A percentile compares a stretch with the other conserved stretches of the same genome.
These are phyloP conservation scores for Aldabrachelys gigantea DNA, from an alignment of 2,113 vertebrate species.

Conservation along the genomic window DNA sequence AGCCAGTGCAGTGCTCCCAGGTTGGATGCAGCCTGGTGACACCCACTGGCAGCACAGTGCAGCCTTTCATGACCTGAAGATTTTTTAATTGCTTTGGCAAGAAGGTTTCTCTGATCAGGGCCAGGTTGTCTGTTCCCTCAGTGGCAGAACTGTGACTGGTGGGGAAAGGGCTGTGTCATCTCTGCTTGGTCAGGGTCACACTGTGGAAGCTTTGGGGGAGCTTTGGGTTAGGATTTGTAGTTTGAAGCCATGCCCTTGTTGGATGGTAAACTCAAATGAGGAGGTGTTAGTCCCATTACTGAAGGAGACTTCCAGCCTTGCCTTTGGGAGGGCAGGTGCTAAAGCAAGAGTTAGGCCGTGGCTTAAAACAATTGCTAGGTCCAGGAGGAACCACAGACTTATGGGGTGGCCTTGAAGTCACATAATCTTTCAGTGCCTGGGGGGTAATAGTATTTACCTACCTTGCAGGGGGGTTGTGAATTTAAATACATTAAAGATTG, in stretches of 20 bases:
- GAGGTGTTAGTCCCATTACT: background rate
- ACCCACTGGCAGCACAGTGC: background rate
- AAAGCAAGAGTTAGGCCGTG: background rate
- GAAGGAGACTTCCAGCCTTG: background rate
- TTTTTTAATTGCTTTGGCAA: background rate
- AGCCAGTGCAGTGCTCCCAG: background rate
- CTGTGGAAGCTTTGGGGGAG: background rate
- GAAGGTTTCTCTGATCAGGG: background rate
- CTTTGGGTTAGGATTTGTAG: background rate
- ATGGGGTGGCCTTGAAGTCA: background rate
- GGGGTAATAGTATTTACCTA: too few species aligned
- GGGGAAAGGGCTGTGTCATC: background rate
- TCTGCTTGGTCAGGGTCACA: background rate
- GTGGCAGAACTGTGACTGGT: background rate
- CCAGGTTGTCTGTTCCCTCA: background rate
- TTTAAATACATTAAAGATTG: too few species aligned
- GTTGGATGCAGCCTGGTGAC: background rate
- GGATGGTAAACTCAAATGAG: background rate
- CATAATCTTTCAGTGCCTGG: background rate
- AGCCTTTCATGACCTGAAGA: too few species aligned
- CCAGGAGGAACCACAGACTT: background rate
- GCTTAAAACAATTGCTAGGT: background rate
- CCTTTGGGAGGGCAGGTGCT: background rate
- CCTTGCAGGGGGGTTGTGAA: background rate
- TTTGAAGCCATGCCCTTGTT: background rate